Evolutionary conservation across 2,888 invertebrate species (phyloP).

Genomic region (Hedychridium roseum): DNA sequence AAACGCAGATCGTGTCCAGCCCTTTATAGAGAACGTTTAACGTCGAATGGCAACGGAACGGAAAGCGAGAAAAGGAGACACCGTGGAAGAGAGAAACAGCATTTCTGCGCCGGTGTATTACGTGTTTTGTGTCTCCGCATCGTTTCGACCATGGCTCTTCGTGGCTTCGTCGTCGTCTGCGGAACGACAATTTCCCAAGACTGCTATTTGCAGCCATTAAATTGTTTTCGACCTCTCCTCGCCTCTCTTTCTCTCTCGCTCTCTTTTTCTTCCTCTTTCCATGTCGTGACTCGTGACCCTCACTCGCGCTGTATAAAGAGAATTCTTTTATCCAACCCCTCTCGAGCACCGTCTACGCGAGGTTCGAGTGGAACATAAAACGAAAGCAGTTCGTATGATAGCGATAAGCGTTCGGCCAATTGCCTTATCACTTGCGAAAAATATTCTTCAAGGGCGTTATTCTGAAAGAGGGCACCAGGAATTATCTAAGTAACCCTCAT

Average conservation of each 20-base stretch:
- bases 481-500: no score
- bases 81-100: no score
- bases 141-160: constrained; percentile 1
- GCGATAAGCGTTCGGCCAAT: no score
- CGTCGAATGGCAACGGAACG: constrained; percentile 43
- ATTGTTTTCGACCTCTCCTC: constrained; percentile 31
- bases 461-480: no score
- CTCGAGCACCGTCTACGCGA: no score
- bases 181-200: constrained; percentile 34
- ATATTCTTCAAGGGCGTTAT: no score
- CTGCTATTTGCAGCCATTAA: constrained; percentile 41
- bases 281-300: constrained; percentile 28
- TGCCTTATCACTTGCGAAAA: no score
- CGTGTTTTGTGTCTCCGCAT: constrained; percentile 11
- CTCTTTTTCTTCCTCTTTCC: constrained; percentile 11
- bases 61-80: no score
- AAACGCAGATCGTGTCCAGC: constrained; percentile 57
- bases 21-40: constrained; percentile 54
- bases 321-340: no score
- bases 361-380: no score
- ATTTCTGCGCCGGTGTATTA: constrained; percentile 14
- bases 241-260: not conserved
- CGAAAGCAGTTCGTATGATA: no score
- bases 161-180: constrained; percentile 6
- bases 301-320: no score